A percentile compares a stretch with the other conserved stretches of the same genome.
Evolutionary conservation across 2,888 invertebrate species (phyloP).

Genomic region (Pristionchus entomophagus): DNA sequence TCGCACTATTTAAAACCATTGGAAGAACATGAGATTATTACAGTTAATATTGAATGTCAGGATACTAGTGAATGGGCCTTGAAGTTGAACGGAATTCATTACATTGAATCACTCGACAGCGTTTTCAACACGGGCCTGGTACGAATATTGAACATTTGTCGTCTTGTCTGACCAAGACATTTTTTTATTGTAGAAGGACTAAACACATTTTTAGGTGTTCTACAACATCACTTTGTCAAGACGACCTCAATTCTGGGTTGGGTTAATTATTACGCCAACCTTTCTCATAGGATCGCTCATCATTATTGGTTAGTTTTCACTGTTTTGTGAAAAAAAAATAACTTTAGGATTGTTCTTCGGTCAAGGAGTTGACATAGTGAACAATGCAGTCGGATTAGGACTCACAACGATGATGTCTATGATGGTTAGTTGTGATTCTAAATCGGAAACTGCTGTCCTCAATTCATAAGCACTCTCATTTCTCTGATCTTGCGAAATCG

Average conservation of each 20-base stretch:
- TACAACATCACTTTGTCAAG: constrained; percentile 24
- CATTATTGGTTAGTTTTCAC: too few species aligned
- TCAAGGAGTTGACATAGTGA: neutral
- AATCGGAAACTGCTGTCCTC: too few species aligned
- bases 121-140: constrained; percentile 31
- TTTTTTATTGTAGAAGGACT: too few species aligned
- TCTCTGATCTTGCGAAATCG: too few species aligned
- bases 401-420: constrained; percentile 40
- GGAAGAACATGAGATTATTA: neutral
- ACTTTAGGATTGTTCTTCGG: constrained; percentile 41
- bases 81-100: neutral
- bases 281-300: too few species aligned
- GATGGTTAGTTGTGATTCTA: neutral
- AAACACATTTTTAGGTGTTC: neutral
- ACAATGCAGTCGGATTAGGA: constrained; percentile 28
- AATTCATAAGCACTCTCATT: too few species aligned
- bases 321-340: neutral
- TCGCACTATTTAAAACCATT: too few species aligned
- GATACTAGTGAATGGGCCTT: constrained; percentile 28
- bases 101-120: neutral
- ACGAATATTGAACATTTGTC: neutral
- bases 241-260: constrained; percentile 36
- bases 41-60: neutral
- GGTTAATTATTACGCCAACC: constrained; percentile 10
- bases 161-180: too few species aligned